Evolutionary conservation across 1,140 invertebrate species (phyloP).

Genomic region (Aphidius gifuensis): DNA sequence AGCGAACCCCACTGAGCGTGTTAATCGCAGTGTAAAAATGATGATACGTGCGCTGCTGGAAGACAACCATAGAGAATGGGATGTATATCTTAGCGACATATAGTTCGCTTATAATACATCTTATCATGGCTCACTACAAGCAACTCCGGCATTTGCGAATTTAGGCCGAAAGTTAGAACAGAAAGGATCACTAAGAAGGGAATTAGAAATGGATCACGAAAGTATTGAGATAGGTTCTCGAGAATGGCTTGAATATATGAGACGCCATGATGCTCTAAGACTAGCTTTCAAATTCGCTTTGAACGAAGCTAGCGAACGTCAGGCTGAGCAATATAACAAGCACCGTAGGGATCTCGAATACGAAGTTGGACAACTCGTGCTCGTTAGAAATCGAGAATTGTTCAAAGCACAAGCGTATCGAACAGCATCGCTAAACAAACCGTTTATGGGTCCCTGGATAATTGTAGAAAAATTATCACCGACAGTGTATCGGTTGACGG

Average conservation of each 20-base stretch:
- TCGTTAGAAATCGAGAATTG: slow-evolving; percentile 23
- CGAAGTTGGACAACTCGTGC: not conserved
- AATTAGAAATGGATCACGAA: slow-evolving; percentile 1
- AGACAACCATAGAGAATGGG: slow-evolving; percentile 44
- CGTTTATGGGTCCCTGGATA: slow-evolving; percentile 41
- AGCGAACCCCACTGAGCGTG: slow-evolving; percentile 42
- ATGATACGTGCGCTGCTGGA: slow-evolving; percentile 39
- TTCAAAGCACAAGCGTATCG: slow-evolving; percentile 32
- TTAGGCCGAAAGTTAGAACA: too few relatives aligned
- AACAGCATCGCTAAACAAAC: slow-evolving; percentile 41
- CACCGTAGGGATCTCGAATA: too few relatives aligned
- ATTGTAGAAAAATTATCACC: slow-evolving; percentile 28
- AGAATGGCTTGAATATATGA: slow-evolving; percentile 20
- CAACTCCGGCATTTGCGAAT: slow-evolving; percentile 22
- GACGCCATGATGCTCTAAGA: slow-evolving; percentile 15
- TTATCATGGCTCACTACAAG: slow-evolving; percentile 17
- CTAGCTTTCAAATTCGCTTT: slow-evolving; percentile 9
- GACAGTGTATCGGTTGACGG: slow-evolving; percentile 28
- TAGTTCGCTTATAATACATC: slow-evolving; percentile 32
- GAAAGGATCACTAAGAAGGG: slow-evolving; percentile 5
- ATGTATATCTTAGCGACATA: slow-evolving; percentile 33
- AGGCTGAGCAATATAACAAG: not conserved
- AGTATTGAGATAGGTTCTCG: not conserved
- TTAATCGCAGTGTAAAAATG: slow-evolving; percentile 43
- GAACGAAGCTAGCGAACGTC: slow-evolving; percentile 18